Conservation (phyloP, 1,140 invertebrate species). For the Papilio glaucus region DNA sequence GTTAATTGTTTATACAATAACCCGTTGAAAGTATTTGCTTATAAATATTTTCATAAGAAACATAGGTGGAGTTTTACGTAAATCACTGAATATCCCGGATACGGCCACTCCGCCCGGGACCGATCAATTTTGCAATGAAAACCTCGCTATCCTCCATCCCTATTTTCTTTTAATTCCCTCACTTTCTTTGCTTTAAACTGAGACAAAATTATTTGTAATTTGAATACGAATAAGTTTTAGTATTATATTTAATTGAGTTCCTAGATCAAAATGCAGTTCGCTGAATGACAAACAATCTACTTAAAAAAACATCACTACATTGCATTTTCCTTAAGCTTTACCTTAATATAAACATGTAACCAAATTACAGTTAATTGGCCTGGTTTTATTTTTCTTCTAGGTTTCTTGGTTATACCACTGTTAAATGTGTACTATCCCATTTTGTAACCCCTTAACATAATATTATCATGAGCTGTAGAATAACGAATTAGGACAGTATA, state of each 20-base stretch:
- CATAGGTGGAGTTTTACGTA: not conserved
- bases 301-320: too few species aligned
- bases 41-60: not conserved
- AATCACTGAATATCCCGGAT: conserved; percentile 1
- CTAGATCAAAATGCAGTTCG: too few species aligned
- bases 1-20: not conserved
- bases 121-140: not conserved
- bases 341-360: too few species aligned
- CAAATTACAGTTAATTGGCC: too few species aligned
- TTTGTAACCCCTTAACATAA: not conserved
- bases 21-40: not conserved
- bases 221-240: not conserved
- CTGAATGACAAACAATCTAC: too few species aligned
- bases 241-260: not conserved
- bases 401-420: too few species aligned
- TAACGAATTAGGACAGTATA: conserved; percentile 10
- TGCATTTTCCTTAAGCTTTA: too few species aligned
- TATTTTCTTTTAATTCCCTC: not conserved
- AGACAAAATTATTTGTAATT: not conserved
- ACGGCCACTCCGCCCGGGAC: not conserved
- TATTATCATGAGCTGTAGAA: conserved; percentile 2
- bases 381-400: too few species aligned
- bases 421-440: not conserved
- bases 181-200: conserved; percentile 10
- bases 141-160: not conserved